Percentiles rank a stretch among this genome's conserved stretches.
Evolutionary conservation across 2,113 vertebrate species (phyloP).

Genomic region (Callaeas wilsoni): DNA sequence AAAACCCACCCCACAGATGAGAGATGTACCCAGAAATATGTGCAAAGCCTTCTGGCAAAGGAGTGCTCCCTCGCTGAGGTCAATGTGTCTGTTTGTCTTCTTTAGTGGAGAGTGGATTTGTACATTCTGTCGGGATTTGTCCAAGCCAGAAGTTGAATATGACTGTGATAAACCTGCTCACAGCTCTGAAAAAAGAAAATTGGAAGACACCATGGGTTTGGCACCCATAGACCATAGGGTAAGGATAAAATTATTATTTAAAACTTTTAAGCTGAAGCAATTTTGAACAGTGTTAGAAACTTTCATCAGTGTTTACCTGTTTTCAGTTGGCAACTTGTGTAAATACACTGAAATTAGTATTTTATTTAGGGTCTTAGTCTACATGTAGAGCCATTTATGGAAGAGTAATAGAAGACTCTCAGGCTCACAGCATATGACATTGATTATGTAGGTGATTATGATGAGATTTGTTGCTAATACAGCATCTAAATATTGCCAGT

Average conservation of each 20-base stretch:
- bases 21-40: background rate
- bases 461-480: background rate
- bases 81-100: background rate
- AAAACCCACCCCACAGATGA: background rate
- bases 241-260: slow-evolving; percentile 1
- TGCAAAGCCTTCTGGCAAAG: background rate
- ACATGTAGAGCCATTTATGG: background rate
- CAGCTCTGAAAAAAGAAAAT: slow-evolving; percentile 71
- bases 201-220: slow-evolving; percentile 59
- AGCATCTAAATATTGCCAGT: background rate
- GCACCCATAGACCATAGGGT: slow-evolving; percentile 77
- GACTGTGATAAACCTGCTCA: slow-evolving; percentile 74
- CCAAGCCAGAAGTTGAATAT: slow-evolving; percentile 80
- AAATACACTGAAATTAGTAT: background rate
- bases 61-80: background rate
- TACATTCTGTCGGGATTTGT: slow-evolving; percentile 79
- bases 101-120: slow-evolving; percentile 82
- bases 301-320: background rate
- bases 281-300: background rate
- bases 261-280: background rate
- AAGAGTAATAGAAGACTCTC: background rate
- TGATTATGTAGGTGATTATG: background rate
- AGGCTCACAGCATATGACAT: accelerated
- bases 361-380: background rate
- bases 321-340: background rate